Base-by-base conservation (phyloP, 2,888 invertebrate genomes). In the Agrypnus murinus region DNA sequence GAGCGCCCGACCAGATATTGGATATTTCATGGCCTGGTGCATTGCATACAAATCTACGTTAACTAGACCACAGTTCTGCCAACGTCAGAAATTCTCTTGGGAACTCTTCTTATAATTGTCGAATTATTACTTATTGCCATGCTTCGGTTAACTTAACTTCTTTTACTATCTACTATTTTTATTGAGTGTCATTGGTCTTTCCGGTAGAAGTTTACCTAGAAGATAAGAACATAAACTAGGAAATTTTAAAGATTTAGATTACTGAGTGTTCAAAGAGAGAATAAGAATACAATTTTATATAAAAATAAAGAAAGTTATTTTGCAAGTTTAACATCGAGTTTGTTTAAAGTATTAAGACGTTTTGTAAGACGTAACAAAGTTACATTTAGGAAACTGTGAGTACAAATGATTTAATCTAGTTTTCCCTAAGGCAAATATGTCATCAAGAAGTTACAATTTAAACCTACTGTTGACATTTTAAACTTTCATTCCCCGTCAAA, bases 1-100 rank as follows among this genome's bases (percentile, higher is more conserved):
- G 36, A 55, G 43, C 40, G 19, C 43, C 15, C 58, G 43, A 58
- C 58, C 58, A 58, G 58, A 58, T 58, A 58, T 58, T 58, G 58
- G 58, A 58, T 58, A 58, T 58, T 58, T 58, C 43, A 58, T 58
- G 58, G 58, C 40, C 58, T 36, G 58, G 31, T 43, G 58, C 58
- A 58, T 43, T 58, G 58, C 58, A 58, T 58, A 58, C 58, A 58
- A 58, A 58, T 58, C 43, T 58, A 10, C 43, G 31, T 12, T 43
- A 58, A 58, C 17, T 58, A 58, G 58, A 58, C 31, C 19, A 31
- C 58, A 38, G 58, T 43, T 31, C 43, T 43, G 43, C 58, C 55
- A 43, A 19, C 58, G 43, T 58, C 43, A 58, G 43, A 58, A 58
- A 34, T 40, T 12, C 58, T 25, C 31, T 40, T 43, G 58, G 55